Evolutionary conservation across 2,888 invertebrate genomes (phyloP), one percentile per base, ranked within the genome.

Genomic region (Sisyra nigra): DNA sequence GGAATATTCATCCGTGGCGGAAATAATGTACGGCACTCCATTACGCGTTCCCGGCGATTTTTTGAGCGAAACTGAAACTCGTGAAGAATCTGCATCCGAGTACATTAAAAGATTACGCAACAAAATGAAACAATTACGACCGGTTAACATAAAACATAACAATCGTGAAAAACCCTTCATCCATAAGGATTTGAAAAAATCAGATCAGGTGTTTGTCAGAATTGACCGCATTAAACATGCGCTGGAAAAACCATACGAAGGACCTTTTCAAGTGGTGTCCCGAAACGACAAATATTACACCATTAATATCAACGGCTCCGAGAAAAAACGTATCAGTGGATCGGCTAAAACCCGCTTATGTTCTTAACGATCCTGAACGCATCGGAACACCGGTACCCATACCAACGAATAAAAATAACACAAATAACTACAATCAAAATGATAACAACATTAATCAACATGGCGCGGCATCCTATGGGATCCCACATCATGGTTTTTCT

Each of bases 11-110:
- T 52, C 53, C 3, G 44, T 55, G 17, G 54, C 56, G 3, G 53
- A 57, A 24, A 39, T 59, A 18, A 48, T 56, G 0, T 57, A 53
- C 35, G 55, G 57, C 1, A 45, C 48, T 19, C 32, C 49, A 1
- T 40, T 57, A 4, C 47, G 51, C 3, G 33, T 59, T 3, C 57
- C 51, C 1, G 51, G 49, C 19, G 50, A 52, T 31, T 46, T 52
- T 7, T 6, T 37, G 9, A 7, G 5, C 6, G 17, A 14, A 4
- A 6, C 14, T 5, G 14, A 14, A 37, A 6, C 17, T 11, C 17
- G 9, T 11, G 17, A 8, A 2, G 38, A 38, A n/a, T n/a, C n/a
- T 11, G 10, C 17, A 4, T n/a, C 15, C 10, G 19, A 17, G 3
- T 15, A 18, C 7, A 2, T 3, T 9, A 19, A 15, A 5, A 38